Evolutionary conservation across 1,140 invertebrate genomes (phyloP), one percentile per base, ranked within the genome.

Genomic region (Thaumatotibia leucotreta): DNA sequence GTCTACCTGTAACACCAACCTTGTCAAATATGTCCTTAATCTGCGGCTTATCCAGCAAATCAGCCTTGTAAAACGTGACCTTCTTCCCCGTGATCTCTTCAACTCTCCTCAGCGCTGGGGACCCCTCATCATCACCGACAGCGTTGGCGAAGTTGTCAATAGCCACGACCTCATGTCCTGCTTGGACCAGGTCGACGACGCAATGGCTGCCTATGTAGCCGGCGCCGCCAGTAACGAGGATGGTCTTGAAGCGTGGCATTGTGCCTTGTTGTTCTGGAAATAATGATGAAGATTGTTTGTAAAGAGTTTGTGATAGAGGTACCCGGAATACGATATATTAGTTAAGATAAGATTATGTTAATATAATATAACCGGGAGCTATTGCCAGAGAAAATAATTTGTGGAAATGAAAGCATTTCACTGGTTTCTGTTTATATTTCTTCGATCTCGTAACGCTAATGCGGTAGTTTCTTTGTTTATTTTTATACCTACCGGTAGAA

Each of bases 181-280:
- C 94, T 68, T 96, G 93, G 8, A 98, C 84, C 2, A 99, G 92
- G 84, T 98, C 96, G 9, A 98, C 92, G 11, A 98, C 95, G 72
- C 96, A 96, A 81, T 99, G 98, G 81, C 95, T 97, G 35, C 97
- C 98, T 61, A 99, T 98, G 91, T 98, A 99, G 22, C 98, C 98
- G 1, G 97, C 97, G 5, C 97, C 97, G n/a, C 97, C 97, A 4
- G 97, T 98, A 52, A 98, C 97, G 68, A 98, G 94, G 67, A 97
- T 93, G 0, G 93, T 95, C 80, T 92, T 92, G 73, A 91, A 91
- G 14, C 76, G 75, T 23, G 84, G 75, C 88, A 89, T 91, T 73
- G 65, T 78, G 45, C 64, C 64, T 54, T 45, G 22, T 58, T 58
- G 27, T 11, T 14, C 52, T 58, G 52, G n/a, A 58, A 58, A 54